Percentiles rank a stretch among this genome's conserved stretches.
These are phyloP conservation scores for Perodicticus potto DNA, from an alignment of 2,797 vertebrate species.

Conservation along the genomic window DNA sequence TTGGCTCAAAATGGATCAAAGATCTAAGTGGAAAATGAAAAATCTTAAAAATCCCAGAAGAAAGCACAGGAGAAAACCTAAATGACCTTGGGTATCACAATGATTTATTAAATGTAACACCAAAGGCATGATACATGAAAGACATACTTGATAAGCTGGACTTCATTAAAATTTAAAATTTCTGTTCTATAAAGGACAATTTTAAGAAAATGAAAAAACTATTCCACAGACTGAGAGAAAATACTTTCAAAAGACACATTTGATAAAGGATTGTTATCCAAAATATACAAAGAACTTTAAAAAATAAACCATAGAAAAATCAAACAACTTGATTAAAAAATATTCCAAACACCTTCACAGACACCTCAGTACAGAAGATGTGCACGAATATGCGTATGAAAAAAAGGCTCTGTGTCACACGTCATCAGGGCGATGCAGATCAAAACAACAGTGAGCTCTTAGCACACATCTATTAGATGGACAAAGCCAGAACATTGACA, in stretches of 20 bases:
- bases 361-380: not conserved
- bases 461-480: not conserved
- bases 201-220: not conserved
- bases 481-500: too few species aligned
- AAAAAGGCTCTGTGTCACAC: not conserved
- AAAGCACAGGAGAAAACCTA: not conserved
- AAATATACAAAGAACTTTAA: not conserved
- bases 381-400: not conserved
- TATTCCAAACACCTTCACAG: not conserved
- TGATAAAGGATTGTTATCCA: not conserved
- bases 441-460: not conserved
- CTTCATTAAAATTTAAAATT: not conserved
- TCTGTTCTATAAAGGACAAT: not conserved
- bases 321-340: not conserved
- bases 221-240: not conserved
- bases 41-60: not conserved
- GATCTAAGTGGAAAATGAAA: not conserved
- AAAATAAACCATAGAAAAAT: not conserved
- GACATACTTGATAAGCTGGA: not conserved
- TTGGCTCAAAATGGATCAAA: not conserved
- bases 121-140: not conserved
- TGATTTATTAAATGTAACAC: not conserved
- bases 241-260: not conserved
- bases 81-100: not conserved
- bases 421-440: not conserved